Evolutionary conservation across 2,888 invertebrate species (phyloP), one percentile per base, ranked within the genome.

Genomic region (Polydrusus cervinus): DNA sequence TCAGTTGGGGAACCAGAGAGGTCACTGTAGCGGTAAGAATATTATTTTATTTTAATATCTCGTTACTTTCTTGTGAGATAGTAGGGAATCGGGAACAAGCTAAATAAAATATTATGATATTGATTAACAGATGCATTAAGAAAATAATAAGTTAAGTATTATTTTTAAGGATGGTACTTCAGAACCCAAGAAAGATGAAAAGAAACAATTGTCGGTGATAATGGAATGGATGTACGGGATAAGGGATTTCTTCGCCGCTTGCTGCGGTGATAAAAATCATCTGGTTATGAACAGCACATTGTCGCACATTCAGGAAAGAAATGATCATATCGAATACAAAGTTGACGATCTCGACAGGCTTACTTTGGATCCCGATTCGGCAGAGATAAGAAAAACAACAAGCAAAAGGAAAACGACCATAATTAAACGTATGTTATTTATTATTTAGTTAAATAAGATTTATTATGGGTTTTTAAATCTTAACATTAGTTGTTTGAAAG

Each of bases 1-100:
- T 98, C 3, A 93, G 94, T 0, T 98, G 98, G 98, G 98, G 98
- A 6, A 98, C 98, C 0, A 89, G 98, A 75, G 98, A 97, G 86
- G 93, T 90, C 61, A 89, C 89, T 66, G 75, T 87, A 77, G 71
- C 76, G 25, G 83, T 81, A 78, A 78, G 80, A 80, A 71, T 20
- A 0, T 40, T 25, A 1, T 25, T n/a, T n/a, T 25, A 25, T 1
- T 3, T 25, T 3, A 25, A 25, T 25, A 25, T 1, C 5, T n/a
- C n/a, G n/a, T n/a, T n/a, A n/a, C n/a, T n/a, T n/a, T n/a, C n/a
- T n/a, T n/a, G n/a, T n/a, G n/a, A n/a, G n/a, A n/a, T n/a, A n/a
- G n/a, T n/a, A n/a, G n/a, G n/a, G n/a, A n/a, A n/a, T n/a, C n/a
- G n/a, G n/a, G n/a, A n/a, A n/a, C n/a, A n/a, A n/a, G n/a, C n/a